phyloP scores from a whole-genome alignment of 2,113 vertebrate genomes.

The Rhombomys opimus region DNA sequence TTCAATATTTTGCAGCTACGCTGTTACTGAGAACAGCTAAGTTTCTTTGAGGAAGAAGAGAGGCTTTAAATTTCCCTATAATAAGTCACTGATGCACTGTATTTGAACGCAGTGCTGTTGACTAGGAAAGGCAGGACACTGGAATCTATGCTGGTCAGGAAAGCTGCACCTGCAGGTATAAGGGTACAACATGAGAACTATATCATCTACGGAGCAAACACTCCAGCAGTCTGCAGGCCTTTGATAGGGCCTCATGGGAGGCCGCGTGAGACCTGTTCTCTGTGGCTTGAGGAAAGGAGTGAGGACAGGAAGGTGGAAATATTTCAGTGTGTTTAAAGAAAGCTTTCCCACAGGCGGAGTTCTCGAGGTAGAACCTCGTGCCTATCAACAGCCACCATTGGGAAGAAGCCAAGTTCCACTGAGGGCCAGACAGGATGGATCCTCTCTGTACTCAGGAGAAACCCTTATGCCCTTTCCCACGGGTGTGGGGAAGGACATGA shows the following conservation, averaged over 20 bases:
- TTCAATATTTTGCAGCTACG: not conserved
- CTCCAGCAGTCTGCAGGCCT: not conserved
- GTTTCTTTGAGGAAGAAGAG: not conserved
- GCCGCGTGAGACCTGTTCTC: not conserved
- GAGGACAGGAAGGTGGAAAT: not conserved
- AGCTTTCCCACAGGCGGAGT: not conserved
- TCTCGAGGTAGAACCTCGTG: not conserved
- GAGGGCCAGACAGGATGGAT: conserved; percentile 33
- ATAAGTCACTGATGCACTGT: not conserved
- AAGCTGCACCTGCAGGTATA: not conserved
- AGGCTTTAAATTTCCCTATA: not conserved
- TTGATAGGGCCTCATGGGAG: conserved; percentile 3
- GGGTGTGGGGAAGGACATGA: conserved; percentile 36
- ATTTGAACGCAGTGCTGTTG: not conserved
- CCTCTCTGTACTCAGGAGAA: not conserved
- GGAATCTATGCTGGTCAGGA: not conserved
- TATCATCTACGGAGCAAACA: not conserved
- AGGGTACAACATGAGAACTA: not conserved
- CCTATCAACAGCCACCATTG: not conserved
- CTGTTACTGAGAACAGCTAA: not conserved
- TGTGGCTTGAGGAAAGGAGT: conserved; percentile 26
- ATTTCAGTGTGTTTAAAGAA: conserved; percentile 13
- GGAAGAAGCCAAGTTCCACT: conserved; percentile 40
- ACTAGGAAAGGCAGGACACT: not conserved
- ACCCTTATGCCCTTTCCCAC: conserved; percentile 57